These are phyloP conservation scores for Triops longicaudatus DNA, from an alignment of 1,140 invertebrate species.

Conservation along the genomic window DNA sequence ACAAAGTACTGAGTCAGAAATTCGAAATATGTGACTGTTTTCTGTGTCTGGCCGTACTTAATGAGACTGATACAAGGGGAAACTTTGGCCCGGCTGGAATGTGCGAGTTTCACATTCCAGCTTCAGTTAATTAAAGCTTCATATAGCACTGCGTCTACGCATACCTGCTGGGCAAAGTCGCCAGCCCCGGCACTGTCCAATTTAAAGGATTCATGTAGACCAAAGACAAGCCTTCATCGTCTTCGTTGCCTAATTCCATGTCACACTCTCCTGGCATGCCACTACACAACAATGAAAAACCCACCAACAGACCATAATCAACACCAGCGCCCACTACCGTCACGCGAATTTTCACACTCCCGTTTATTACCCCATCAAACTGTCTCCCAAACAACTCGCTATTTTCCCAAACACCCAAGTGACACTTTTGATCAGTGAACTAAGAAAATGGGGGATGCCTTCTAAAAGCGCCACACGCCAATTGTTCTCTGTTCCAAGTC, in stretches of 20 bases:
- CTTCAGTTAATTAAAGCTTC: neutral
- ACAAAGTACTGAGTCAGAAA: no score
- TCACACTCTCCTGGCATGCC: neutral
- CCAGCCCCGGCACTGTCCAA: neutral
- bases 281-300: neutral
- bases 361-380: neutral
- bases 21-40: no score
- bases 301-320: neutral
- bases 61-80: no score
- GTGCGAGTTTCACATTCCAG: no score
- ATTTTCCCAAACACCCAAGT: neutral
- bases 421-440: neutral
- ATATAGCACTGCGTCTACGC: neutral
- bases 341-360: neutral
- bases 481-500: neutral
- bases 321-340: neutral
- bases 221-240: neutral
- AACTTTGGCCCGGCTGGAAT: no score
- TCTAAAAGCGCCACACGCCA: neutral
- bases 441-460: neutral
- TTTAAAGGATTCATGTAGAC: conserved; percentile 15
- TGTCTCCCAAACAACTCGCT: no score
- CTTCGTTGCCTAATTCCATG: conserved; percentile 11
- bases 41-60: no score
- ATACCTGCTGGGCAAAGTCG: neutral